Evolutionary conservation across 2,888 invertebrate species (phyloP).

Genomic region (Scotopteryx bipunctaria): DNA sequence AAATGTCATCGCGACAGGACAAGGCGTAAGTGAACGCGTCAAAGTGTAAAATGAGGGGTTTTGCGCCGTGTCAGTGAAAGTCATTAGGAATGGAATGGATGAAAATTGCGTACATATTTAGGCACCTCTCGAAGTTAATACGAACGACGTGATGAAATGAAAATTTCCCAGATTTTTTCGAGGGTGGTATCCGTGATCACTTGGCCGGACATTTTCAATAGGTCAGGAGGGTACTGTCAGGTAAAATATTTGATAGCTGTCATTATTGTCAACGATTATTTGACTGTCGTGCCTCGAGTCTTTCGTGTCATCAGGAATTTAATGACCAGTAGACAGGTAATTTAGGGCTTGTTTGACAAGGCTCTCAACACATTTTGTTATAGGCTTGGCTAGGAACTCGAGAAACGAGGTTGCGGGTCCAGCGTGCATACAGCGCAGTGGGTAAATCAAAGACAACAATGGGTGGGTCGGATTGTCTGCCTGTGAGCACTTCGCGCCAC

Average conservation of each 20-base stretch:
- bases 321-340: background rate
- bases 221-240: constrained; percentile 10
- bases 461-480: constrained; percentile 67
- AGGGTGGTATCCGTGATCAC: constrained; percentile 25
- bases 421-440: constrained; percentile 36
- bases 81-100: constrained; percentile 82
- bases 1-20: constrained; percentile 78
- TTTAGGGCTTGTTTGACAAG: background rate
- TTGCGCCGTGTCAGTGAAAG: constrained; percentile 81
- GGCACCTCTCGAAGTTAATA: constrained; percentile 73
- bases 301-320: background rate
- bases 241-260: constrained; percentile 16
- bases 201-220: constrained; percentile 23
- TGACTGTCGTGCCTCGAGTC: background rate
- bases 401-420: constrained; percentile 9
- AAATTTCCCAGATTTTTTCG: constrained; percentile 62
- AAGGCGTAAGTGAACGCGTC: constrained; percentile 81
- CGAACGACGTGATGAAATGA: constrained; percentile 72
- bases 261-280: constrained; percentile 13
- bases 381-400: background rate
- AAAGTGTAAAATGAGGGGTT: constrained; percentile 84
- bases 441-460: constrained; percentile 77
- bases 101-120: constrained; percentile 82
- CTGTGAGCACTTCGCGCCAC: constrained; percentile 73
- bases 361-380: background rate